Evolutionary conservation across 2,888 invertebrate genomes (phyloP), one percentile per base, ranked within the genome.

Genomic region (Tenthredo scrophulariae): DNA sequence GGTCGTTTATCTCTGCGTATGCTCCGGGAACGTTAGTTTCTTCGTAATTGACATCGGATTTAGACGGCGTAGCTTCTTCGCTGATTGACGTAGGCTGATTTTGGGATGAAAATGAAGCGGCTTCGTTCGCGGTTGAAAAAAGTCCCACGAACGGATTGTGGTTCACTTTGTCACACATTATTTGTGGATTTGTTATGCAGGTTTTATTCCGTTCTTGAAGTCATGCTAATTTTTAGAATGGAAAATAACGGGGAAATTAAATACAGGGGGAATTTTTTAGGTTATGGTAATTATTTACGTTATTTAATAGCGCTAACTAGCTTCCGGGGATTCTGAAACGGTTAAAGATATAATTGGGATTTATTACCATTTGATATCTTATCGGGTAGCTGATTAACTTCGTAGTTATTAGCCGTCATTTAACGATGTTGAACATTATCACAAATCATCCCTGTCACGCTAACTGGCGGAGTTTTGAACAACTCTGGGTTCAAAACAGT

Each of bases 131-230:
- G 4, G 91, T 89, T 18, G 92, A 86, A 88, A 94, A 94, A 50
- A 94, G 91, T 22, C 92, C 93, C 85, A 92, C 91, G 86, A 94
- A 94, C 0, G 94, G 94, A 88, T 94, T 94, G 85, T 93, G 91
- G 87, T 93, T 92, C 58, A 92, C 87, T 86, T 93, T 91, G 85
- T 93, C 91, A 85, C 90, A 89, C 93, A 93, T 93, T 86, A 15
- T 86, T 87, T 26, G 65, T 9, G 15, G 18, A 26, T 46, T 46
- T 10, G 7, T 18, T 58, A 26, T 29, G 18, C 22, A 72, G 29
- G 6, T 62, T n/a, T 67, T 15, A 65, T 62, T 75, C 26, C 26
- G 40, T 46, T 40, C 72, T 46, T 7, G 29, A 10, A 43, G 26
- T 65, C 84, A 84, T 77, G 65, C 43, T 65, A 58, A 74, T 40